Evolutionary conservation across 2,888 invertebrate species (phyloP).

Genomic region (Onthophagus sagittarius): DNA sequence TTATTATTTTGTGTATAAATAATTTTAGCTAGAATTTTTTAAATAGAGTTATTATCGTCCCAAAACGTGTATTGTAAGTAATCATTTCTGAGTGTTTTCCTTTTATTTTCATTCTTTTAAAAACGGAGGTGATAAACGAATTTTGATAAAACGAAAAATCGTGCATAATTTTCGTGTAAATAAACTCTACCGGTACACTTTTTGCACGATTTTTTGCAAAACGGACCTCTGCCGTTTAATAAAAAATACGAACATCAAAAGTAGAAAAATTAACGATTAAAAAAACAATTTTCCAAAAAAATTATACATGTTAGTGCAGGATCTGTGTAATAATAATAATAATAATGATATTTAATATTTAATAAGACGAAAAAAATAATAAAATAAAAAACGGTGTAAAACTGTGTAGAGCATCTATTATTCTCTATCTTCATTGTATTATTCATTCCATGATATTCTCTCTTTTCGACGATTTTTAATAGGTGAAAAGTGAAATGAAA

Average conservation of each 20-base stretch:
- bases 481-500: slow-evolving; percentile 14
- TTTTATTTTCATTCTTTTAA: slow-evolving; percentile 42
- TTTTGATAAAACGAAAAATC: neutral
- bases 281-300: slow-evolving; percentile 20
- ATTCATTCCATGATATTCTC: slow-evolving; percentile 42
- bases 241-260: neutral
- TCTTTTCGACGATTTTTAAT: slow-evolving; percentile 34
- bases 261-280: neutral
- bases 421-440: slow-evolving; percentile 32
- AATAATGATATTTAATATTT: slow-evolving; percentile 17
- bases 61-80: slow-evolving; percentile 42
- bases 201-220: slow-evolving; percentile 12
- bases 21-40: slow-evolving; percentile 44
- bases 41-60: slow-evolving; percentile 34
- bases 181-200: slow-evolving; percentile 12
- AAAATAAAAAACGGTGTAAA: slow-evolving; percentile 27
- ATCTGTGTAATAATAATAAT: slow-evolving; percentile 40
- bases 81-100: neutral
- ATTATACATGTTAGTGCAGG: slow-evolving; percentile 47
- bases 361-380: neutral
- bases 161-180: slow-evolving; percentile 16
- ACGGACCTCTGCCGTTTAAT: neutral
- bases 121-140: slow-evolving; percentile 29
- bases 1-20: slow-evolving; percentile 50
- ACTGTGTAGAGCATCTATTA: slow-evolving; percentile 42